Conservation (phyloP, 2,888 invertebrate genomes). For the Diarsia mendica region DNA sequence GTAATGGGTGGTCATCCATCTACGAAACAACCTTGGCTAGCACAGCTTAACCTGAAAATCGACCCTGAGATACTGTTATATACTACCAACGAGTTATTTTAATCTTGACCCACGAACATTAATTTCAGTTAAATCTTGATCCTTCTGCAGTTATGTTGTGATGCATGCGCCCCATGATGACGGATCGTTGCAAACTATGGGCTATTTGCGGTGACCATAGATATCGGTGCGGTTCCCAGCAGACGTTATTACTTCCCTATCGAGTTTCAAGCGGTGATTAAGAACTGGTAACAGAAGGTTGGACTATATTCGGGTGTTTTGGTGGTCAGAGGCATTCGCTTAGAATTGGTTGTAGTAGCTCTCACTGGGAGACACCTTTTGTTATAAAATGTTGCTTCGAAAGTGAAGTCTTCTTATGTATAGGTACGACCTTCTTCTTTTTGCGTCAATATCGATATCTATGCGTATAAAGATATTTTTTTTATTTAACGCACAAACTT, state of each 20-base stretch:
- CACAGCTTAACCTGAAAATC: too few relatives aligned
- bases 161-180: constrained; percentile 20
- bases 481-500: too few relatives aligned
- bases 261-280: constrained; percentile 34
- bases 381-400: neutral
- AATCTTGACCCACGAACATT: neutral
- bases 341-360: neutral
- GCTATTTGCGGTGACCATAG: constrained; percentile 46
- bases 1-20: neutral
- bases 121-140: neutral
- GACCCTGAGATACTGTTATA: too few relatives aligned
- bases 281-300: constrained; percentile 21
- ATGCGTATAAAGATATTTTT: too few relatives aligned
- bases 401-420: neutral
- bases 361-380: neutral
- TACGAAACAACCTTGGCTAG: neutral
- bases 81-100: too few relatives aligned
- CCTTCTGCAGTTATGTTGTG: constrained; percentile 14
- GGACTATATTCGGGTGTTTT: neutral
- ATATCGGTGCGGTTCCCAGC: constrained; percentile 29
- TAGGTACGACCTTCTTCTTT: neutral
- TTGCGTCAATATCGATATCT: neutral
- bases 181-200: constrained; percentile 48
- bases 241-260: constrained; percentile 38
- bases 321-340: neutral